Evolutionary conservation across 2,888 invertebrate species (phyloP).

Genomic region (Graphium colonna): DNA sequence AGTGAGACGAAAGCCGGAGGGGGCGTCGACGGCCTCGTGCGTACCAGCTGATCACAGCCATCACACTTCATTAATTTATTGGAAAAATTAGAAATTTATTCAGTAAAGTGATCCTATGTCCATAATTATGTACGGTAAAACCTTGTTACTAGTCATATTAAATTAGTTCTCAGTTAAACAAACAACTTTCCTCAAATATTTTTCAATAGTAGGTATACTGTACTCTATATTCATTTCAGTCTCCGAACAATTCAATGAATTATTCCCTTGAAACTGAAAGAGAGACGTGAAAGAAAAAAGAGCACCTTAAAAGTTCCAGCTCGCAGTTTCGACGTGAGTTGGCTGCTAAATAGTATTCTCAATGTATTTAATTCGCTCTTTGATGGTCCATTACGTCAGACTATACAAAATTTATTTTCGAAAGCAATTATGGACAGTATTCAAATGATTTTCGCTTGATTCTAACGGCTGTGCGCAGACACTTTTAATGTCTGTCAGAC

Average conservation of each 20-base stretch:
- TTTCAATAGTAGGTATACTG: no score
- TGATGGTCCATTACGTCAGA: slow-evolving; percentile 6
- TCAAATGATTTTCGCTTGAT: background rate
- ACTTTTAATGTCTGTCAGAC: no score
- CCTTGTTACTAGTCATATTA: no score
- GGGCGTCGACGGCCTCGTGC: no score
- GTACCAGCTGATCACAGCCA: no score
- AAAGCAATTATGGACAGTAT: slow-evolving; percentile 4
- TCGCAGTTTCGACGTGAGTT: background rate
- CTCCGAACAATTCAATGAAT: background rate
- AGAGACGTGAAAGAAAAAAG: background rate
- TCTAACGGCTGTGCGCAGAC: background rate
- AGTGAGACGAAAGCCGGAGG: no score
- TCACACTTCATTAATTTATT: no score
- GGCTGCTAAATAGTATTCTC: background rate
- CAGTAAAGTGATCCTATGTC: no score
- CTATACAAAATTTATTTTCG: slow-evolving; percentile 2
- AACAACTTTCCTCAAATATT: no score
- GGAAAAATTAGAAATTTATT: no score
- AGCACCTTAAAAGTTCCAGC: slow-evolving; percentile 5
- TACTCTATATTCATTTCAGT: background rate
- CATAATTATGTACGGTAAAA: no score
- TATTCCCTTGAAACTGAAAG: background rate
- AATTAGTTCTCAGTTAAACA: no score
- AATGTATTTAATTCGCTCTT: slow-evolving; percentile 3